These are phyloP conservation scores for Esox lucius DNA, from an alignment of 2,797 vertebrate species.

Conservation along the genomic window DNA sequence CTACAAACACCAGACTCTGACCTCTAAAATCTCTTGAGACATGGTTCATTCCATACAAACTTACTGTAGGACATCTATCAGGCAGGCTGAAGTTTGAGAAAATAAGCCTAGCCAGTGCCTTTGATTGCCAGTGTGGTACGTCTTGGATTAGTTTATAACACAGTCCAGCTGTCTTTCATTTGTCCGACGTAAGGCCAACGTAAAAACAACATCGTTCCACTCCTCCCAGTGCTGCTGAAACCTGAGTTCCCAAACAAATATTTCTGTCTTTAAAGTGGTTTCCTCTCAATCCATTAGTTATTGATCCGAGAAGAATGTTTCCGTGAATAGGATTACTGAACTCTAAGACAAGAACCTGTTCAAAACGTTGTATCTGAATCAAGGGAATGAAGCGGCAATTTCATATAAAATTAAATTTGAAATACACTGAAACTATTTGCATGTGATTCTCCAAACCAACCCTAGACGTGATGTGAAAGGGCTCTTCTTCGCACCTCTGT, in stretches of 20 bases:
- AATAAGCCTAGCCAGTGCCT: conserved; percentile 18
- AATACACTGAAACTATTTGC: not conserved
- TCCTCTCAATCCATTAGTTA: conserved; percentile 7
- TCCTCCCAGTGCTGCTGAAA: conserved; percentile 16
- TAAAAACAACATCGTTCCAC: conserved; percentile 29
- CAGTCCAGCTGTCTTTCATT: conserved; percentile 50
- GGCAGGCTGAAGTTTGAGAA: not conserved
- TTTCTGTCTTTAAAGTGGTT: conserved; percentile 23
- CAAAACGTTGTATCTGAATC: not conserved
- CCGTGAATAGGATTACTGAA: not conserved
- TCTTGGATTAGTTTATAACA: conserved; percentile 52
- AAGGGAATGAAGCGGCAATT: not conserved
- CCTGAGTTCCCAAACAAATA: conserved; percentile 16
- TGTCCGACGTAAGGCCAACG: conserved; percentile 28
- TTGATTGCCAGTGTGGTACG: conserved; percentile 52
- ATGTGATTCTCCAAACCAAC: conserved; percentile 10
- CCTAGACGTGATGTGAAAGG: conserved; percentile 4
- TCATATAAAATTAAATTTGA: not conserved
- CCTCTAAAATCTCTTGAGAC: not conserved
- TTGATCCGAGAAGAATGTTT: not conserved
- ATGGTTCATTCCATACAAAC: not conserved
- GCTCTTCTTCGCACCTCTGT: conserved; percentile 21
- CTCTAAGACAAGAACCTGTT: not conserved
- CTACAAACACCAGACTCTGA: not conserved
- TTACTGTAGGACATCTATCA: not conserved